Evolutionary conservation across 2,113 vertebrate genomes (phyloP).

Genomic region (Vanacampus margaritifer): DNA sequence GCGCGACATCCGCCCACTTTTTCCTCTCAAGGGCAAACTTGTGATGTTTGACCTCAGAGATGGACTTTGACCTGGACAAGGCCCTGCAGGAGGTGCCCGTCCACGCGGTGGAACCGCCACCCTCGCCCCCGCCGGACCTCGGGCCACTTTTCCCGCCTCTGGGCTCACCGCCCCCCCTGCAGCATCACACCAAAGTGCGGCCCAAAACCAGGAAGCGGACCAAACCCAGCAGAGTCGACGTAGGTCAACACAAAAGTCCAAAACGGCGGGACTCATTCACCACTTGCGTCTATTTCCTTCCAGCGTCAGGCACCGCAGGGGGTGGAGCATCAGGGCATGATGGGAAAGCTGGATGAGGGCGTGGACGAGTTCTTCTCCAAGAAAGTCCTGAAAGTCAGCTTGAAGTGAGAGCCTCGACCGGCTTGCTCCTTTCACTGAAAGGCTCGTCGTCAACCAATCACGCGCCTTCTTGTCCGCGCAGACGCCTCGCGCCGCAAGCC

Average conservation of each 20-base stretch:
- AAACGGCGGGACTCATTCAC: no score
- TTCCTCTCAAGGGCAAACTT: neutral
- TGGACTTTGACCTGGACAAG: constrained; percentile 96
- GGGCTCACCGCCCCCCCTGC: constrained; percentile 77
- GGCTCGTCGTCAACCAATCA: neutral
- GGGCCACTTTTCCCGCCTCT: constrained; percentile 75
- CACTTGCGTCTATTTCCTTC: neutral
- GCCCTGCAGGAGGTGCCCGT: constrained; percentile 92
- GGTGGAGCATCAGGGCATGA: constrained; percentile 76
- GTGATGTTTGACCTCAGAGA: constrained; percentile 69
- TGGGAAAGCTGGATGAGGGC: constrained; percentile 90
- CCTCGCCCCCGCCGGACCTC: constrained; percentile 55
- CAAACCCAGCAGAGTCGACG: constrained; percentile 78
- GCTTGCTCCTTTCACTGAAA: neutral
- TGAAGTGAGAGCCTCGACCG: constrained; percentile 53
- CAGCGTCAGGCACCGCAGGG: constrained; percentile 60
- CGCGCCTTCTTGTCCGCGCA: constrained; percentile 23
- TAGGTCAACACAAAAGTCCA: constrained; percentile 63
- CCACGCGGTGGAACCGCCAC: constrained; percentile 82
- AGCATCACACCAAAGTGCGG: constrained; percentile 87
- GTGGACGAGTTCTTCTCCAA: constrained; percentile 95
- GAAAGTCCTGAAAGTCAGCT: constrained; percentile 84
- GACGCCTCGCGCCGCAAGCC: constrained; percentile 60
- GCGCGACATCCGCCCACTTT: neutral
- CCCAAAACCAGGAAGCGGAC: constrained; percentile 86